A percentile compares a stretch with the other conserved stretches of the same genome.
Conservation (phyloP, 2,888 invertebrate species). For the Agonopterix heracliana region DNA sequence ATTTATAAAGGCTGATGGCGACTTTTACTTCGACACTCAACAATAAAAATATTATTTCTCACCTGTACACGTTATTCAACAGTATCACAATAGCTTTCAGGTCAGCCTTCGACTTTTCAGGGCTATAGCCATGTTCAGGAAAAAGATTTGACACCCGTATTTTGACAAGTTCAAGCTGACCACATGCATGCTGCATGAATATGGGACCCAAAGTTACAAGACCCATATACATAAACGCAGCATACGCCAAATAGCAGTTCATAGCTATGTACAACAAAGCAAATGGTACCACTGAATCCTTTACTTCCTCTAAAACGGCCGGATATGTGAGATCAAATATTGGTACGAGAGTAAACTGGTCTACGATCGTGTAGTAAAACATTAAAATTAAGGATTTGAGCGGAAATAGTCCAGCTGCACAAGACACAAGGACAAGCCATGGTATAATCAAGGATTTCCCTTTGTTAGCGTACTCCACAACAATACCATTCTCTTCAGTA, state of each 20-base stretch:
- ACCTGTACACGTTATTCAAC: not conserved
- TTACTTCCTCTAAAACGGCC: not conserved
- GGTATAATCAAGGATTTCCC: not conserved
- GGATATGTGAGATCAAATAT: not conserved
- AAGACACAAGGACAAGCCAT: not conserved
- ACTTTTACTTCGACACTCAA: too few species aligned
- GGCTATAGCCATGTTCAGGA: not conserved
- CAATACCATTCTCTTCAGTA: not conserved
- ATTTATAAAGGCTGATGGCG: too few species aligned
- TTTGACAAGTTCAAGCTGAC: slow-evolving; percentile 35
- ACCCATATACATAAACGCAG: slow-evolving; percentile 24
- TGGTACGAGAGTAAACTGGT: not conserved
- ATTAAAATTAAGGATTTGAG: not conserved
- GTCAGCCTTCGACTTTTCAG: not conserved
- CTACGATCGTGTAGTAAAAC: not conserved
- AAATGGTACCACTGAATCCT: not conserved
- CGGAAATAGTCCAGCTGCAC: not conserved
- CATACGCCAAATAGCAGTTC: not conserved
- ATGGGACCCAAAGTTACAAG: slow-evolving; percentile 42
- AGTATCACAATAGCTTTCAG: not conserved
- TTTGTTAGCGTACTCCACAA: not conserved
- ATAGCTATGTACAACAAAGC: not conserved
- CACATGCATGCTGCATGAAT: slow-evolving; percentile 43
- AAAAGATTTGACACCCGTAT: slow-evolving; percentile 27
- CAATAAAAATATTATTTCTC: not conserved